Conservation (phyloP, 1,140 invertebrate genomes). For the Neodiprion virginianus region DNA sequence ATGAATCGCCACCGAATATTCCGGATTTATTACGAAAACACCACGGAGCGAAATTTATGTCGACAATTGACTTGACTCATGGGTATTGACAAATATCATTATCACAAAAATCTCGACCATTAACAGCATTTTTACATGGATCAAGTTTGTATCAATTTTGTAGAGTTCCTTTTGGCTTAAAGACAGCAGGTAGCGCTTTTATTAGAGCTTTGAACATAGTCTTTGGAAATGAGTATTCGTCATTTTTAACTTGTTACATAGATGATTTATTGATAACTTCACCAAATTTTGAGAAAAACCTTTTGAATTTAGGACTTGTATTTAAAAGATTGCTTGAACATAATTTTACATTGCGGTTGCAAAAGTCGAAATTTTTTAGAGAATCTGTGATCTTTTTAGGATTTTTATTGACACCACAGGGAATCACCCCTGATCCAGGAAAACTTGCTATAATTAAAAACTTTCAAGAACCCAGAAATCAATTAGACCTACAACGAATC, state of each 20-base stretch:
- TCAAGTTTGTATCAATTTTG: slow-evolving; percentile 39
- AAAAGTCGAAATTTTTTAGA: slow-evolving; percentile 30
- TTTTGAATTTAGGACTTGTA: slow-evolving; percentile 12
- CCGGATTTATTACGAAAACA: slow-evolving; percentile 20
- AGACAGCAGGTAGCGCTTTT: slow-evolving; percentile 43
- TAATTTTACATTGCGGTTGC: slow-evolving; percentile 29
- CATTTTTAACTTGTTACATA: slow-evolving; percentile 20
- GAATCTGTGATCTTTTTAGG: slow-evolving; percentile 27
- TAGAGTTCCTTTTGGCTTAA: slow-evolving; percentile 45
- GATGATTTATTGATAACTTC: slow-evolving; percentile 30
- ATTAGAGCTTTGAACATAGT: slow-evolving; percentile 24
- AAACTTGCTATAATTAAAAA: background rate
- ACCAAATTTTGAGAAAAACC: slow-evolving; percentile 21
- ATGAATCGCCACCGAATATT: slow-evolving; percentile 24
- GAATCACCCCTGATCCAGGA: slow-evolving; percentile 4
- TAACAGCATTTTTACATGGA: slow-evolving; percentile 44
- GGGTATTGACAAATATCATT: slow-evolving; percentile 48
- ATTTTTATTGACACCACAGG: slow-evolving; percentile 19
- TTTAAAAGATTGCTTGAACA: slow-evolving; percentile 24
- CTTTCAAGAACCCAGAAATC: slow-evolving; percentile 27
- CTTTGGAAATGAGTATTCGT: slow-evolving; percentile 1
- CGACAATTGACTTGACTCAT: slow-evolving; percentile 40
- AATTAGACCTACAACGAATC: slow-evolving; percentile 29
- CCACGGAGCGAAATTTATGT: slow-evolving; percentile 22
- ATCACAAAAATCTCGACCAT: slow-evolving; percentile 30